Conservation (phyloP, 2,797 vertebrate species). For the Limnodromus scolopaceus region DNA sequence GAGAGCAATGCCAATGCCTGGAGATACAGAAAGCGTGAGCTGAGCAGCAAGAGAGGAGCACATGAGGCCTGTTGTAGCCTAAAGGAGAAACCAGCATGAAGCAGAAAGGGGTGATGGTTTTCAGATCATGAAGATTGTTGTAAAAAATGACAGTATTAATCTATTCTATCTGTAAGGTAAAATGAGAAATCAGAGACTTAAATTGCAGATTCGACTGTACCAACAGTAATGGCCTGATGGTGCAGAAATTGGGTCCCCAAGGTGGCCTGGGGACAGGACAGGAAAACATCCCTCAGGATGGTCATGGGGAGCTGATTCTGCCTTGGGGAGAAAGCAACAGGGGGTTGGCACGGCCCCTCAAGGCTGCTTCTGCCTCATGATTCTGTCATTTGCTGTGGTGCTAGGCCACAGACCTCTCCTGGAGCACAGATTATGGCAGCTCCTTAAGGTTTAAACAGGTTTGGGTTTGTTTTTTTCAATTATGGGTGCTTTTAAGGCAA, state of each 20-base stretch:
- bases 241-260: background rate
- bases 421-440: background rate
- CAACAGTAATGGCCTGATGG: background rate
- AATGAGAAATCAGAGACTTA: background rate
- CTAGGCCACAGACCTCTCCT: background rate
- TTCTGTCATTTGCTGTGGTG: background rate
- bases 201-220: background rate
- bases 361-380: background rate
- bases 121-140: background rate
- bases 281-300: background rate
- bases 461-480: background rate
- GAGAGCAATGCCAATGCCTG: background rate
- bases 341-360: background rate
- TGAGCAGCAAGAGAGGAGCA: background rate
- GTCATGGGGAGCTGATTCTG: background rate
- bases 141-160: background rate
- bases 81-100: background rate
- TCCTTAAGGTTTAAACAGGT: background rate
- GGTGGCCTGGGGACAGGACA: background rate
- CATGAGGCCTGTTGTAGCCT: background rate
- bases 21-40: background rate
- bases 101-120: background rate
- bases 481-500: background rate
- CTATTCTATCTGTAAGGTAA: background rate
- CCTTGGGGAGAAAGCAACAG: background rate